A percentile compares a stretch with the other conserved stretches of the same genome.
phyloP scores from a whole-genome alignment of 2,888 invertebrate genomes.

The Apeira syringaria region DNA sequence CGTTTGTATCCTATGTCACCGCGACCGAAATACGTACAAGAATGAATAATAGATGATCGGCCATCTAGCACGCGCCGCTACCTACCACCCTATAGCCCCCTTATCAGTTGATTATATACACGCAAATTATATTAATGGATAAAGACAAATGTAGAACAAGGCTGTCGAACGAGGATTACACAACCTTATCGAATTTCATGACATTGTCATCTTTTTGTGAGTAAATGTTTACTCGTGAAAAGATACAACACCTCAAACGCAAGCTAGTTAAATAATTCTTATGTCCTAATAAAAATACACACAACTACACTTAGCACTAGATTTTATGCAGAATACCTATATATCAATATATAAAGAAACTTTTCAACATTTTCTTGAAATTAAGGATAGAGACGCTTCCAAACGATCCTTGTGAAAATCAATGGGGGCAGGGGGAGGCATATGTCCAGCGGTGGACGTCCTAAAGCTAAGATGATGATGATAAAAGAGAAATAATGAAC shows the following conservation, averaged over 20 bases:
- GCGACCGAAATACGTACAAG: constrained; percentile 78
- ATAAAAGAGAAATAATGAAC: no score
- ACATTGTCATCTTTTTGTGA: constrained; percentile 26
- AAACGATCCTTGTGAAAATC: no score
- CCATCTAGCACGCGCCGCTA: constrained; percentile 27
- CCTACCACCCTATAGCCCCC: constrained; percentile 50
- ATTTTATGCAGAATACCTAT: no score
- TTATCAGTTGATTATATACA: constrained; percentile 55
- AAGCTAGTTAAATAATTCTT: background rate
- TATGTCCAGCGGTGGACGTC: no score
- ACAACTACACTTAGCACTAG: no score
- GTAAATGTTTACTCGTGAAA: constrained; percentile 21
- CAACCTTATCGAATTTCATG: constrained; percentile 27
- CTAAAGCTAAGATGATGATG: no score
- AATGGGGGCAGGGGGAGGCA: no score
- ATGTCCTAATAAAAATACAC: no score
- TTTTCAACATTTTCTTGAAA: no score
- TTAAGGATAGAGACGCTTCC: no score
- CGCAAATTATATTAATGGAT: constrained; percentile 31
- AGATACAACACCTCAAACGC: constrained; percentile 4
- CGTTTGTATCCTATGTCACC: constrained; percentile 54
- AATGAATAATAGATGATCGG: constrained; percentile 56
- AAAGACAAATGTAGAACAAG: constrained; percentile 28
- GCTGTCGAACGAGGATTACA: constrained; percentile 24
- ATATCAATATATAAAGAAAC: no score